phyloP scores from a whole-genome alignment of 2,797 vertebrate species.

The Xiphophorus birchmanni region DNA sequence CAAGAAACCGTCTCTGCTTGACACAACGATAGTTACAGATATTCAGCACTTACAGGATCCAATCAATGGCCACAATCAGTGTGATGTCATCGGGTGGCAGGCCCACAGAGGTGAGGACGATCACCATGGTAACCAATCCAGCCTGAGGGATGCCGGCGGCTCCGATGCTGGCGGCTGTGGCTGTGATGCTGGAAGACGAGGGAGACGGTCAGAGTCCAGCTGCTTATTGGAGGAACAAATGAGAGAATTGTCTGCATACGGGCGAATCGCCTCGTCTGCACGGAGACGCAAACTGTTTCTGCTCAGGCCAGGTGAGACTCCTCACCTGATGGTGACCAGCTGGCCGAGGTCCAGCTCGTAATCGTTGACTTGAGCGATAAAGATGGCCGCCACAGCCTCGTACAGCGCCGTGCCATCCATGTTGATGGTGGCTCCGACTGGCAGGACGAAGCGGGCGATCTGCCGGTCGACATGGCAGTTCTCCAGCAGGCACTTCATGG shows the following conservation, averaged over 20 bases:
- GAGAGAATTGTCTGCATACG: neutral
- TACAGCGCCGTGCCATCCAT: constrained; percentile 91
- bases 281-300: neutral
- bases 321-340: constrained; percentile 89
- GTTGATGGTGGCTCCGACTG: constrained; percentile 90
- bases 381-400: constrained; percentile 90
- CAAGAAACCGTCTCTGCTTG: neutral
- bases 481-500: constrained; percentile 91
- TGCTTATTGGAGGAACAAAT: neutral
- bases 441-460: constrained; percentile 89
- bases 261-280: neutral
- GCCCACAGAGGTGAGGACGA: constrained; percentile 90
- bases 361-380: constrained; percentile 91
- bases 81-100: constrained; percentile 91
- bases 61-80: constrained; percentile 89
- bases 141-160: constrained; percentile 91
- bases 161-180: constrained; percentile 90
- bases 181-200: constrained; percentile 83
- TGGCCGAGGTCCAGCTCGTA: constrained; percentile 90
- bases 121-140: constrained; percentile 91
- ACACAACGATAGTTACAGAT: neutral
- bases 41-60: constrained; percentile 83
- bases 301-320: neutral
- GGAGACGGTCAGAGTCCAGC: neutral
- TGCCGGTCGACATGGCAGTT: constrained; percentile 88